These are phyloP conservation scores for Scarus forsteni DNA, from an alignment of 2,797 vertebrate genomes.

Conservation along the genomic window DNA sequence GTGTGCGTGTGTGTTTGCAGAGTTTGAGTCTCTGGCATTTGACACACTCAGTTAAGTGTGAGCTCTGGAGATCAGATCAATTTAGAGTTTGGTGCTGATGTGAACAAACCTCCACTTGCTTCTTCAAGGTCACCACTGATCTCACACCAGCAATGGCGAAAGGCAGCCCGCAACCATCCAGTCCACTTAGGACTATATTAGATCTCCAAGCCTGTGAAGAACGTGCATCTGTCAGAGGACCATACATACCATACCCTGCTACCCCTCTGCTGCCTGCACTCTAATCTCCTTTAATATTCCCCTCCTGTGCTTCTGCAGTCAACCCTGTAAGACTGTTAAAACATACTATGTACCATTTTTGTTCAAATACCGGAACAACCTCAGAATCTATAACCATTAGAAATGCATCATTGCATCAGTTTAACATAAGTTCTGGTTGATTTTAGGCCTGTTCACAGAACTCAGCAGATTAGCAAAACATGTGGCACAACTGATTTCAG, in stretches of 20 bases:
- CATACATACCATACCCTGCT: slow-evolving; percentile 22
- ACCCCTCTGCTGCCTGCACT: slow-evolving; percentile 17
- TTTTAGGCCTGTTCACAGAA: no score
- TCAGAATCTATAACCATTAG: not conserved
- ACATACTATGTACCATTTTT: not conserved
- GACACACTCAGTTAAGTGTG: slow-evolving; percentile 38
- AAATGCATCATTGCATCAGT: not conserved
- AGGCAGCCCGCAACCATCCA: slow-evolving; percentile 39
- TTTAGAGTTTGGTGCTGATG: slow-evolving; percentile 62
- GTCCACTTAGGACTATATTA: slow-evolving; percentile 50
- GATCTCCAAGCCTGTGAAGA: slow-evolving; percentile 38
- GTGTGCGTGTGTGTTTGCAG: slow-evolving; percentile 20
- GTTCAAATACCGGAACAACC: not conserved
- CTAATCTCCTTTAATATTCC: not conserved
- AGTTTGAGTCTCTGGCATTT: slow-evolving; percentile 42
- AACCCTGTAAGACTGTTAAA: not conserved
- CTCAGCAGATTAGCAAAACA: no score
- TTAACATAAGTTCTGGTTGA: no score
- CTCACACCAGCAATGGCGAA: slow-evolving; percentile 33
- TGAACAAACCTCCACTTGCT: slow-evolving; percentile 44
- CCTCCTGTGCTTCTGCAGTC: slow-evolving; percentile 9
- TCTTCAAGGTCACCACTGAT: slow-evolving; percentile 69
- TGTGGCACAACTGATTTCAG: no score
- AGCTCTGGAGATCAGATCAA: slow-evolving; percentile 61
- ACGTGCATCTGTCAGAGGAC: slow-evolving; percentile 28